phyloP scores from a whole-genome alignment of 2,113 vertebrate genomes.

The Scomber colias region DNA sequence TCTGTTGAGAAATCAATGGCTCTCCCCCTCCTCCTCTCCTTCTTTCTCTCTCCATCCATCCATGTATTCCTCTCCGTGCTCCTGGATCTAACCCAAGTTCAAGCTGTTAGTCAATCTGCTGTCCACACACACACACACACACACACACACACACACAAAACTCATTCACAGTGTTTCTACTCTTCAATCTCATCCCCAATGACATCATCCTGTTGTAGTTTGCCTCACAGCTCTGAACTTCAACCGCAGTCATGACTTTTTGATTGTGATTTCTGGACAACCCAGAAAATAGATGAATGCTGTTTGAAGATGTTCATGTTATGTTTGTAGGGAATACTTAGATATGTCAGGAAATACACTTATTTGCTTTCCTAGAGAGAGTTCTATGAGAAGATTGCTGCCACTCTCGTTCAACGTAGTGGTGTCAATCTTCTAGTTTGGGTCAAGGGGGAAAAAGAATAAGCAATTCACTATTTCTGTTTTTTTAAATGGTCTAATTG shows the following conservation, averaged over 20 bases:
- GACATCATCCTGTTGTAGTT: slow-evolving; percentile 34
- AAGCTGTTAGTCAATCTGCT: slow-evolving; percentile 83
- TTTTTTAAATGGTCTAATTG: too few species aligned
- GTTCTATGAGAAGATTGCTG: slow-evolving; percentile 1
- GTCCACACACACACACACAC: slow-evolving; percentile 54
- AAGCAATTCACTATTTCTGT: too few species aligned
- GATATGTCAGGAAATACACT: slow-evolving; percentile 5
- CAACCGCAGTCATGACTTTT: slow-evolving; percentile 3
- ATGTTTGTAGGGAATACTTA: neutral
- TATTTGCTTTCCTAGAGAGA: slow-evolving; percentile 4
- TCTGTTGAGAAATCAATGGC: slow-evolving; percentile 80
- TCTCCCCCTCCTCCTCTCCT: slow-evolving; percentile 35
- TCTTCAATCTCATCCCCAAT: slow-evolving; percentile 33
- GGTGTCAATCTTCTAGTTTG: neutral
- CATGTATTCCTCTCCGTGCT: slow-evolving; percentile 74
- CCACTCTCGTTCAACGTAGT: neutral
- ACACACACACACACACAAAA: slow-evolving; percentile 26
- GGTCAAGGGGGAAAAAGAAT: too few species aligned
- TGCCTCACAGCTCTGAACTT: slow-evolving; percentile 22
- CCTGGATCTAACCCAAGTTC: slow-evolving; percentile 80
- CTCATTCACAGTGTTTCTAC: slow-evolving; percentile 55
- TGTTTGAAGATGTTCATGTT: neutral
- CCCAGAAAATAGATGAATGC: neutral
- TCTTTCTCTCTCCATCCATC: slow-evolving; percentile 66
- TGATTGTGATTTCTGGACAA: neutral